Conservation (phyloP, 53 echinoderm and acorn worm genomes). For the Holothuria scabra region DNA sequence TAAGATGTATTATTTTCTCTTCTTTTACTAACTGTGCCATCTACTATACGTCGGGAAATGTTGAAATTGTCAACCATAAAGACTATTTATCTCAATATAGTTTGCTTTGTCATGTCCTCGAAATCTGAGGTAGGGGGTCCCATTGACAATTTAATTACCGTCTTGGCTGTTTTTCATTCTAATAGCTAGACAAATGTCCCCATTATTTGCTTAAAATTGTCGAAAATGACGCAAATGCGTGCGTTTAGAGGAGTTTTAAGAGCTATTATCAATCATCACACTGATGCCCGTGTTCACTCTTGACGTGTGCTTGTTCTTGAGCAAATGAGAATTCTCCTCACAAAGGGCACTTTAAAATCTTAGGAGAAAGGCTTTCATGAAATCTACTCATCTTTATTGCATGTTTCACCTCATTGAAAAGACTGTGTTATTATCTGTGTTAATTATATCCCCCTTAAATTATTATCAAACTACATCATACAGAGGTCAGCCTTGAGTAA, state of each 20-base stretch:
- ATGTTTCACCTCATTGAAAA: too few species aligned
- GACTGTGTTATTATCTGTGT: too few species aligned
- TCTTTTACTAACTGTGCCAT: too few species aligned
- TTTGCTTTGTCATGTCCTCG: not conserved
- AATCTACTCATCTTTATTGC: too few species aligned
- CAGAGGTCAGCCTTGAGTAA: too few species aligned
- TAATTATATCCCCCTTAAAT: too few species aligned
- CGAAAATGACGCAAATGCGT: constrained; percentile 30
- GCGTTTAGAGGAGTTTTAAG: constrained; percentile 4
- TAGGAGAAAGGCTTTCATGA: not conserved
- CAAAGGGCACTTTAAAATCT: constrained; percentile 19
- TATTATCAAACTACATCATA: too few species aligned
- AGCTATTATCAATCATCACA: not conserved
- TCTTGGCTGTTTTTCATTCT: constrained; percentile 8
- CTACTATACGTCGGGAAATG: too few species aligned
- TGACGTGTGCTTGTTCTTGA: constrained; percentile 1
- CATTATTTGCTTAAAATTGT: constrained; percentile 32
- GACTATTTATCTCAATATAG: not conserved
- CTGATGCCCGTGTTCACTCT: constrained; percentile 17
- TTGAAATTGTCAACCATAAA: too few species aligned
- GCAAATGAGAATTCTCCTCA: constrained; percentile 4
- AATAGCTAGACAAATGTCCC: constrained; percentile 12
- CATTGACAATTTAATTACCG: constrained; percentile 22
- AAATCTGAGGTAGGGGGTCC: constrained; percentile 8
- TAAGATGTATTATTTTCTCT: too few species aligned